A percentile compares a stretch with the other conserved stretches of the same genome.
Conservation (phyloP, 2,888 invertebrate genomes). For the Patella depressa region DNA sequence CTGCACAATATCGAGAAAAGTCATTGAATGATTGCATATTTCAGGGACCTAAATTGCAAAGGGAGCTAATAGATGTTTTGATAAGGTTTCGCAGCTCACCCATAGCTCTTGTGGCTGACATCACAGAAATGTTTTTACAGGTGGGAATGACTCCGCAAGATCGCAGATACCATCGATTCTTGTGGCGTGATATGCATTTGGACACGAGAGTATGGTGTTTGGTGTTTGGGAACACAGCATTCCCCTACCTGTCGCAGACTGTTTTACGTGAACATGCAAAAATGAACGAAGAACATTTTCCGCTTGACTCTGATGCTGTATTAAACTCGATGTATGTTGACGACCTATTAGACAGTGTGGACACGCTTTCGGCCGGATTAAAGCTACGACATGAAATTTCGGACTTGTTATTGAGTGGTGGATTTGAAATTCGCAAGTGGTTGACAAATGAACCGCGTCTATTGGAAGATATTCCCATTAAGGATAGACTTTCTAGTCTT, state of each 20-base stretch:
- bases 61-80: background rate
- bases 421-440: slow-evolving; percentile 3
- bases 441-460: background rate
- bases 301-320: background rate
- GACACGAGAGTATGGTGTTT: background rate
- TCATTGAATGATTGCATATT: background rate
- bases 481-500: background rate
- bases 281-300: background rate
- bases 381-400: background rate
- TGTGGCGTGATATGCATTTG: background rate
- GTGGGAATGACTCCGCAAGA: background rate
- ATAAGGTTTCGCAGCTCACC: background rate
- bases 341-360: slow-evolving; percentile 1
- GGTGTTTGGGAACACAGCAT: background rate
- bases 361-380: background rate
- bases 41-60: background rate
- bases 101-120: background rate
- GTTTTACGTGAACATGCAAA: background rate
- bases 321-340: background rate
- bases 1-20: background rate
- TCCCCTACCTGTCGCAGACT: background rate
- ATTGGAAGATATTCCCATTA: background rate
- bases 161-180: background rate
- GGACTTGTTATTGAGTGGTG: background rate
- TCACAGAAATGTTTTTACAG: background rate